Base-by-base conservation (phyloP, 2,888 invertebrate genomes). In the Morpho deidamia region DNA sequence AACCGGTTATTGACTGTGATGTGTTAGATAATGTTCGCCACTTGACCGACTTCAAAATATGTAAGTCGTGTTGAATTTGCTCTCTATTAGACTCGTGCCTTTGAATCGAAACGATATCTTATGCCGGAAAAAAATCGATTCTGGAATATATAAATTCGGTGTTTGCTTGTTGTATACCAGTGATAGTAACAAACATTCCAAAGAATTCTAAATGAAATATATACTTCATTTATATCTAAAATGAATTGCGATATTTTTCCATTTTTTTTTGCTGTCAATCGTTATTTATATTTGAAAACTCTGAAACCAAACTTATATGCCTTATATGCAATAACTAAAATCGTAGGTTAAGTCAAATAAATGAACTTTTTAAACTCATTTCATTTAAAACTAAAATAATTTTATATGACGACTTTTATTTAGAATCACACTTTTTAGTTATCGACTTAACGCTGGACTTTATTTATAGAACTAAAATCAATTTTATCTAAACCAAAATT, bases 1-100 rank as follows among this genome's bases (percentile, higher is more conserved):
- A 56, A 59, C 56, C 57, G 53, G 57, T 41, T 42, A 48, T 55
- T 60, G 60, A 60, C 63, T 64, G 63, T 64, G 63, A 64, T 64
- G 60, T 60, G 62, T 55, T 56, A 43, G 12, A 38, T 51, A 43
- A 38, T 57, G 58, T 59, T 61, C 49, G 61, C 43, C 61, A 55
- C 55, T 59, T 51, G 59, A 48, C 40, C 40, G 12, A 48, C 34
- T 41, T 12, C 9, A 12, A 40, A 9, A 40, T 40, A 33, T 9
- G 33, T 40, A 7, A 10, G 40, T 40, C 9, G 38, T 43, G 11
- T 47, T 23, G 23, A 23, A 23, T 23, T 39, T 37, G 47, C 53
- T 44, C 56, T 47, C 50, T 57, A 44, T 40, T 43, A 34, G 32
- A 44, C 37, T 34, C 8, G 40, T 51, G 43, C 47, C 55, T 51